Base-by-base conservation (phyloP, 2,888 invertebrate genomes). In the Diplolepis rosae region DNA sequence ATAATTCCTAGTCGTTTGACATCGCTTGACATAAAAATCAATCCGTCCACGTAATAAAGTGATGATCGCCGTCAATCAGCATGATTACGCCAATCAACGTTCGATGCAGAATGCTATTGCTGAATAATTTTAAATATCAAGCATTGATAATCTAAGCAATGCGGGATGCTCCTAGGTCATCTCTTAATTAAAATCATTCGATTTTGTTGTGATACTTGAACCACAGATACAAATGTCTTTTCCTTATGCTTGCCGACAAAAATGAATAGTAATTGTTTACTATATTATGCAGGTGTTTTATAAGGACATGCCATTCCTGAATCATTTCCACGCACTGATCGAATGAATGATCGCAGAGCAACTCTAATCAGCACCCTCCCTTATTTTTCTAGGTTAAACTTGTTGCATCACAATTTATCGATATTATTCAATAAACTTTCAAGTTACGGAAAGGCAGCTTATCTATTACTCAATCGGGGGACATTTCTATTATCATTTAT, bases 1-100 rank as follows among this genome's bases (percentile, higher is more conserved):
- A 85, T 83, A 84, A 87, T 86, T 87, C 84, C 75, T 83, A 76
- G 79, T 80, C 87, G 80, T 85, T 87, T 87, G 87, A 87, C 87
- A 85, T 85, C 84, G 84, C 76, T 87, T 87, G 87, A 87, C 87
- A 86, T 84, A 76, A 82, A 87, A 87, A 87, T 86, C 86, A 87
- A 85, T 86, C 82, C 85, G 85, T 83, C 82, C 76, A 84, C 82
- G 84, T 86, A 84, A 83, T 87, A 87, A 85, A 87, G 82, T 78
- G 83, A 82, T 78, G 83, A 87, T 86, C 83, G 83, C 84, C 85
- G 85, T 82, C 87, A 86, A 87, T 87, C 84, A 80, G 79, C 79
- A 76, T 78, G 82, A 84, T 87, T 85, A 83, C 82, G 81, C 83
- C 85, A 84, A 86, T 86, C 85, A 86, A 80, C 79, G 82, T 77